A percentile compares a stretch with the other conserved stretches of the same genome.
phyloP scores from a whole-genome alignment of 2,113 vertebrate species.

The Corythoichthys haematopterus region DNA sequence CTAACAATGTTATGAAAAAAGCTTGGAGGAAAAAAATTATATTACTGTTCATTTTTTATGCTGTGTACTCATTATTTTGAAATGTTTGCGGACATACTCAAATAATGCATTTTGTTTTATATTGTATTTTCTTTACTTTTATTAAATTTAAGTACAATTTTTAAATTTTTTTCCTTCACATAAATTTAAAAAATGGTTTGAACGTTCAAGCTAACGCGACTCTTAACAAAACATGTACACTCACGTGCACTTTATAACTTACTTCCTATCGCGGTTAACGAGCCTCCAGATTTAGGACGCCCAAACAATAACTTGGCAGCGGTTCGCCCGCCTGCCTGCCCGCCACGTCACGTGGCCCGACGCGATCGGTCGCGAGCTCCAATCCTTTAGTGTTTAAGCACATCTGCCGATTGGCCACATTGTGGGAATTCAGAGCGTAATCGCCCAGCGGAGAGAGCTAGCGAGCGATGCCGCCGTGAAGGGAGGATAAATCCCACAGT shows the following conservation, averaged over 20 bases:
- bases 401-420: slow-evolving; percentile 60
- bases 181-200: no score
- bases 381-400: slow-evolving; percentile 36
- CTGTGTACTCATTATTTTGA: no score
- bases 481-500: slow-evolving; percentile 48
- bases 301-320: slow-evolving; percentile 37
- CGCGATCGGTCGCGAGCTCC: slow-evolving; percentile 7
- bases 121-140: no score
- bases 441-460: slow-evolving; percentile 30
- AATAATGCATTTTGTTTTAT: no score
- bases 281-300: slow-evolving; percentile 2
- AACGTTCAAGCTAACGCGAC: no score
- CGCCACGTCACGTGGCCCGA: not conserved
- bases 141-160: no score
- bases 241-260: not conserved
- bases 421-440: slow-evolving; percentile 54
- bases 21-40: no score
- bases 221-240: no score
- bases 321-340: not conserved
- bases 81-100: no score
- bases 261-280: not conserved
- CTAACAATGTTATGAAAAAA: no score
- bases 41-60: no score
- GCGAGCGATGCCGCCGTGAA: slow-evolving; percentile 13
- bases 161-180: no score